These are phyloP conservation scores for Formica aserva DNA, from an alignment of 2,888 invertebrate species.

Conservation along the genomic window DNA sequence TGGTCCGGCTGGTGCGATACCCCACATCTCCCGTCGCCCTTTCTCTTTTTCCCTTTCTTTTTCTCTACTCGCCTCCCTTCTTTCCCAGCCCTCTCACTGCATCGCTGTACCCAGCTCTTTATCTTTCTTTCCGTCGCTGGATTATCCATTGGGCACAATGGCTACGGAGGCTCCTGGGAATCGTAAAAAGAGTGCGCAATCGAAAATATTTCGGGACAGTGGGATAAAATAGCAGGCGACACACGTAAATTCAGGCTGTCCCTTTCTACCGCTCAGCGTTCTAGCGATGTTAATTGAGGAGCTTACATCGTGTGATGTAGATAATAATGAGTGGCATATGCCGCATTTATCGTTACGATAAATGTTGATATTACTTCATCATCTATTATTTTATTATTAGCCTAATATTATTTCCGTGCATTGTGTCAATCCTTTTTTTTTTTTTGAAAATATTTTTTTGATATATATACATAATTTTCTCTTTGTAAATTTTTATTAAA, in stretches of 20 bases:
- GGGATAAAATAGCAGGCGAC: slow-evolving; percentile 41
- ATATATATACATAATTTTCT: not conserved
- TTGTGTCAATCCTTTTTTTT: no score
- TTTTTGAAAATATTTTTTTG: not conserved
- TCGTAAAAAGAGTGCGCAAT: slow-evolving; percentile 50
- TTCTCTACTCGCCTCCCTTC: slow-evolving; percentile 46
- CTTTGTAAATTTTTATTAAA: not conserved
- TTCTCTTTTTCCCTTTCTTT: slow-evolving; percentile 53
- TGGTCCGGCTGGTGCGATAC: slow-evolving; percentile 62
- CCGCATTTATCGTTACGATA: not conserved
- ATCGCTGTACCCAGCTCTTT: slow-evolving; percentile 53
- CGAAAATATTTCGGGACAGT: slow-evolving; percentile 50
- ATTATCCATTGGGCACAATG: slow-evolving; percentile 53
- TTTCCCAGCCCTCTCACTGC: slow-evolving; percentile 52
- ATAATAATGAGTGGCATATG: not conserved
- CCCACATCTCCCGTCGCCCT: slow-evolving; percentile 22
- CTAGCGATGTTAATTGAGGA: slow-evolving; percentile 14
- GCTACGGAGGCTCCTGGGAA: slow-evolving; percentile 50
- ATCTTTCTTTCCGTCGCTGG: slow-evolving; percentile 54
- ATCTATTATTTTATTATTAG: not conserved
- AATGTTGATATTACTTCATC: not conserved
- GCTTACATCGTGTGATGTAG: not conserved
- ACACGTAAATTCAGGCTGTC: slow-evolving; percentile 24
- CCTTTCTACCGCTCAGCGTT: not conserved
- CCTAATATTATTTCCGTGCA: not conserved